Percentiles rank a stretch among this genome's conserved stretches.
Conservation (phyloP, 30 jellyfish, hydroid and myxozoan genomes). For the Pelagia noctiluca region DNA sequence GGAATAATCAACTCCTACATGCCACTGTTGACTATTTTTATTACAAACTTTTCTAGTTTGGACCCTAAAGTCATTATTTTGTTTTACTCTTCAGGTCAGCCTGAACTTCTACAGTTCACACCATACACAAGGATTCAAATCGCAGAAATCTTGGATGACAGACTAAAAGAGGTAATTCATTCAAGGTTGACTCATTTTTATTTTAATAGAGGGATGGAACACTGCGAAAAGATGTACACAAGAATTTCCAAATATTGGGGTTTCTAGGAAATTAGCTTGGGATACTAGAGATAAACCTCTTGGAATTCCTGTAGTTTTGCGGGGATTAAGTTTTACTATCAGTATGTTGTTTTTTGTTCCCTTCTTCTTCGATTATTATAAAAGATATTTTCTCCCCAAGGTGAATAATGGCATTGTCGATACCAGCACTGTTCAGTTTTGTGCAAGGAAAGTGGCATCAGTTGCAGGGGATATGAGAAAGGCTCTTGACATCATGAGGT, state of each 20-base stretch:
- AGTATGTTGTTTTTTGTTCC: no score
- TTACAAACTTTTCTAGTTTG: no score
- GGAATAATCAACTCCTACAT: no score
- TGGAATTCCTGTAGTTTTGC: no score
- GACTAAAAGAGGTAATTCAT: slow-evolving; percentile 75
- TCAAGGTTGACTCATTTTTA: neutral
- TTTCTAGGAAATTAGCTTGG: no score
- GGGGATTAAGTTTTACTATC: no score
- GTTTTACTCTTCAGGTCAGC: slow-evolving; percentile 59
- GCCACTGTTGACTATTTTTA: no score
- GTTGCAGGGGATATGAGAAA: slow-evolving; percentile 95
- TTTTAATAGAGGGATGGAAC: no score
- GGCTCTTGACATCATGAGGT: slow-evolving; percentile 96
- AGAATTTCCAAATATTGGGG: no score
- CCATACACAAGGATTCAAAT: slow-evolving; percentile 87
- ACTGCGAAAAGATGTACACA: no score
- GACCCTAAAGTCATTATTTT: neutral
- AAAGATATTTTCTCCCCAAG: slow-evolving; percentile 1
- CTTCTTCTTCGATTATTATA: neutral
- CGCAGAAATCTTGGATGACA: slow-evolving; percentile 65
- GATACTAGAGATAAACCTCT: no score
- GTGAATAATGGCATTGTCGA: slow-evolving; percentile 71
- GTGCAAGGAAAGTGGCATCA: slow-evolving; percentile 96
- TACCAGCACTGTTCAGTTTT: slow-evolving; percentile 81
- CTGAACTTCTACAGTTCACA: slow-evolving; percentile 79